Base-by-base conservation (phyloP, 1,140 invertebrate genomes). In the Diorhabda elongata region DNA sequence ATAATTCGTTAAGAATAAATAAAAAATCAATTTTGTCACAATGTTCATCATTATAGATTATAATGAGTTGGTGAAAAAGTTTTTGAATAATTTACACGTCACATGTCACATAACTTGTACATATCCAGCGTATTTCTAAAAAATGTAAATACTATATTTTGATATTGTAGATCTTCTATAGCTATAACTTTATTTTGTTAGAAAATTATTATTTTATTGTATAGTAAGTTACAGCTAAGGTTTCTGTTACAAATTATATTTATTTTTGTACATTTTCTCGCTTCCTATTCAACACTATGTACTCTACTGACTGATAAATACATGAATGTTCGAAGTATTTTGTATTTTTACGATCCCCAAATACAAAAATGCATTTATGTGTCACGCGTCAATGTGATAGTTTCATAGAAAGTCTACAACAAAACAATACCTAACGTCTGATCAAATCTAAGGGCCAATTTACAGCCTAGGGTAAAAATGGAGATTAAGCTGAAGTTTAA, bases 131-230 rank as follows among this genome's bases (percentile, higher is more conserved):
- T 65, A 65, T 65, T 65, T 65, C 47, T 3, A 65, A 65, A 65
- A 65, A 65, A 41, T 65, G 64, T 65, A 65, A 57, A 65, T 65
- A 65, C 64, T 65, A 65, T 65, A 65, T 65, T 65, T 65, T 65
- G 64, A 65, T 65, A 65, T 65, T 45, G 8, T 65, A 58, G 56
- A 43, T 8, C 57, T 47, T 58, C 56, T 58, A 58, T 58, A 58
- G 64, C 41, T 58, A 52, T 47, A 43, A 44, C 42, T 41, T 65
- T 58, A 64, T 44, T 52, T 56, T 58, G 42, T 58, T 65, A 65
- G 64, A 26, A 42, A 57, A n/a, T 58, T 58, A 42, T 42, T 42
- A 42, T 41, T 57, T 65, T 42, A n/a, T 47, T 65, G 42, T 65
- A 41, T 65, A 42, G 43, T 61, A 9, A 62, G 47, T 62, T 11